Percentiles rank a stretch among this genome's conserved stretches.
Conservation (phyloP, 37 sponge, comb jelly and placozoan species). For the Agelas oroides region DNA sequence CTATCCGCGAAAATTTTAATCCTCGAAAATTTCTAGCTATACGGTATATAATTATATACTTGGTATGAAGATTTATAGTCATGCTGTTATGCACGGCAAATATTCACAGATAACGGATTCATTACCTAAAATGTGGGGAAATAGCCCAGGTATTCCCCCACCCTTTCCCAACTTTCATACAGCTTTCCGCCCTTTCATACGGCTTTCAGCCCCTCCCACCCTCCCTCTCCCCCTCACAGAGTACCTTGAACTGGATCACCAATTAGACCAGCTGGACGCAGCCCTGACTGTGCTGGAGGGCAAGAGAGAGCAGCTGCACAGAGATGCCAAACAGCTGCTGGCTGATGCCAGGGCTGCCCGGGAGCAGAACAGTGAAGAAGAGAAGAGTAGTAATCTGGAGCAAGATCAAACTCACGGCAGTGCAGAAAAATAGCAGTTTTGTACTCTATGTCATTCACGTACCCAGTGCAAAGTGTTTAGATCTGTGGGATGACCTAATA, state of each 20-base stretch:
- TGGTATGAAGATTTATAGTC: too few species aligned
- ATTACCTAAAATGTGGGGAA: too few species aligned
- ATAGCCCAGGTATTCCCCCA: background rate
- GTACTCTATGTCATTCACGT: too few species aligned
- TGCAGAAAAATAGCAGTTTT: too few species aligned
- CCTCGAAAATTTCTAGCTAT: too few species aligned
- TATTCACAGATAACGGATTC: too few species aligned
- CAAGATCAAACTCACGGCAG: too few species aligned
- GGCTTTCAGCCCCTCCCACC: background rate
- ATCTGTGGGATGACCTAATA: too few species aligned
- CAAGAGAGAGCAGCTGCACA: slow-evolving; percentile 42
- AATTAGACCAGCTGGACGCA: slow-evolving; percentile 48
- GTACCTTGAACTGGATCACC: slow-evolving; percentile 44
- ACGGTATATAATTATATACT: too few species aligned
- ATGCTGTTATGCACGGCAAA: too few species aligned
- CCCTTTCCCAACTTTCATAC: background rate
- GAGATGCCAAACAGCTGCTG: slow-evolving; percentile 46
- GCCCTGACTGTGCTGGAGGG: slow-evolving; percentile 34
- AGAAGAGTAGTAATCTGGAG: background rate
- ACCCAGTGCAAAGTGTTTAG: too few species aligned
- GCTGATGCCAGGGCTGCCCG: slow-evolving; percentile 43
- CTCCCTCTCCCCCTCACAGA: slow-evolving; percentile 4
- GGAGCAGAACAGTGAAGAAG: slow-evolving; percentile 9
- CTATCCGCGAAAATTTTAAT: too few species aligned
- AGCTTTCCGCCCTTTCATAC: background rate